Conservation (phyloP, 1,140 invertebrate species). For the Batillaria attramentaria region DNA sequence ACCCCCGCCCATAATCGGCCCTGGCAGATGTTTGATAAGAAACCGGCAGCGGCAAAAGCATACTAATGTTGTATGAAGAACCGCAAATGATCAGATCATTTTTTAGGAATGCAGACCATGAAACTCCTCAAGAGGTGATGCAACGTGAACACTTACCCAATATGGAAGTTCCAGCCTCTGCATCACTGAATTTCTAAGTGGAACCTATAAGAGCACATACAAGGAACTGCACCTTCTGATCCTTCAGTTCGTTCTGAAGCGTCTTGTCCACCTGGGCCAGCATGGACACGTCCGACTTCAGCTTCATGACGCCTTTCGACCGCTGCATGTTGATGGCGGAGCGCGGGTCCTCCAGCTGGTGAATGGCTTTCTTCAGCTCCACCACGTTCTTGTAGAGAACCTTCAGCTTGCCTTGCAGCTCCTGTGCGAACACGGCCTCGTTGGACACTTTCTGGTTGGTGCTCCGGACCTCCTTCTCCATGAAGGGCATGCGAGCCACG, state of each 20-base stretch:
- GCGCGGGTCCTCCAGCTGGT: neutral
- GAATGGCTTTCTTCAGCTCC: conserved; percentile 9
- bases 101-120: too few species aligned
- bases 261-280: conserved; percentile 21
- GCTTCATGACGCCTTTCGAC: neutral
- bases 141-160: too few species aligned
- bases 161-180: too few species aligned
- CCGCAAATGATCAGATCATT: too few species aligned
- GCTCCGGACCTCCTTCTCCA: neutral
- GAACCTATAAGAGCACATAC: too few species aligned
- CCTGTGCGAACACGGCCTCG: neutral
- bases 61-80: too few species aligned
- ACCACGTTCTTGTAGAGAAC: conserved; percentile 4
- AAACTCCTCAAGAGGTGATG: too few species aligned
- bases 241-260: neutral
- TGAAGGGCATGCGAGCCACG: neutral
- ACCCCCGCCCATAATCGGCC: too few species aligned
- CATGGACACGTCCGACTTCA: conserved; percentile 26
- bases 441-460: conserved; percentile 19
- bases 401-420: conserved; percentile 1
- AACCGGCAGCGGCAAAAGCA: too few species aligned
- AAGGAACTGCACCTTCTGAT: too few species aligned
- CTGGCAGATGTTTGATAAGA: too few species aligned
- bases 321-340: conserved; percentile 20
- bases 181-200: too few species aligned